Percentiles rank a stretch among this genome's conserved stretches.
phyloP scores from a whole-genome alignment of 2,113 vertebrate genomes.

The Carassius gibelio region DNA sequence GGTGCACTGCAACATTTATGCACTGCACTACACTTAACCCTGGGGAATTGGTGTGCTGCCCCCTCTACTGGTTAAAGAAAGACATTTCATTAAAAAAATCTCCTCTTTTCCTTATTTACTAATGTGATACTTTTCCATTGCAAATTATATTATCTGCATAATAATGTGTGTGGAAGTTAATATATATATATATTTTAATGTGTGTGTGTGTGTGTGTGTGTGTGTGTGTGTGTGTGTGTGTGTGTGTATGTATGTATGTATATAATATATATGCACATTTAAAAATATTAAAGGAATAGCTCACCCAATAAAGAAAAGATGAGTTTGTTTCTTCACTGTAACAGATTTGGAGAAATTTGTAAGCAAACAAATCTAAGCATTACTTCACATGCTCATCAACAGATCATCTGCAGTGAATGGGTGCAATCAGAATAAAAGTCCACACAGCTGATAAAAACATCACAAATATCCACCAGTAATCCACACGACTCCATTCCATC shows the following conservation, averaged over 20 bases:
- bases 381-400: neutral
- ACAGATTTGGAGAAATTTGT: too few relatives aligned
- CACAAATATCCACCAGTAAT: too few relatives aligned
- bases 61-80: conserved; percentile 29
- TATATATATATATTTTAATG: too few relatives aligned
- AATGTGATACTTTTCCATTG: neutral
- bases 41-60: neutral
- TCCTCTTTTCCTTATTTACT: neutral
- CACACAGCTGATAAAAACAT: neutral
- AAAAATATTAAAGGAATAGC: too few relatives aligned
- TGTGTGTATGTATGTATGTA: too few relatives aligned
- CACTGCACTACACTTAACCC: neutral
- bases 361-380: neutral
- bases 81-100: neutral
- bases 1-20: neutral
- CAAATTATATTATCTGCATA: neutral
- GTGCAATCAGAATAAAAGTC: neutral
- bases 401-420: neutral
- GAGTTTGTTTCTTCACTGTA: too few relatives aligned
- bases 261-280: too few relatives aligned
- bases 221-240: too few relatives aligned
- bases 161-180: too few relatives aligned
- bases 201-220: too few relatives aligned
- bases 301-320: too few relatives aligned
- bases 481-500: too few relatives aligned